Base-by-base conservation (phyloP, 2,888 invertebrate genomes). In the Meiosimyza platycephala region DNA sequence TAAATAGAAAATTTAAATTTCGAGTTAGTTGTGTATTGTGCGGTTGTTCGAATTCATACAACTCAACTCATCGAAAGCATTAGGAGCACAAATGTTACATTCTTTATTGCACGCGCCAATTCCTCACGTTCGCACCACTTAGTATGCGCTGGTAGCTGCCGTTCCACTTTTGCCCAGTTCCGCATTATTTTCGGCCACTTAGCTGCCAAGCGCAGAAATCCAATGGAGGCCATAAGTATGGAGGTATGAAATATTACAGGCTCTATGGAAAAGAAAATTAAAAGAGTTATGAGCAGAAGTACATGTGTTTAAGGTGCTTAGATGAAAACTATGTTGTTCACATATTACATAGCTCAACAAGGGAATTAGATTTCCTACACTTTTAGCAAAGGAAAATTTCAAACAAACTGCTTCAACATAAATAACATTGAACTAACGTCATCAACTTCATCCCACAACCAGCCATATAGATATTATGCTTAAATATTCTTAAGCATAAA, bases 171-270 rank as follows among this genome's bases (percentile, higher is more conserved):
- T 22, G 80, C 78, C 87, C 86, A 86, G 28, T 79, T 80, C 0
- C 73, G 73, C 87, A 86, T 86, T 15, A 86, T 65, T 4, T 71
- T 33, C 0, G 85, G 86, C 86, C 87, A 86, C 18, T 81, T 78
- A 5, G 71, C 73, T 1, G 86, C 85, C 77, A 87, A 72, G 1
- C 80, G 85, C 55, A 90, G 80, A 76, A 90, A 90, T 2, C 76
- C 78, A 65, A 80, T 73, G 18, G 82, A 77, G 1, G 81, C 83
- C 67, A 81, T 69, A 16, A 84, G 71, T 69, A 83, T 83, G 57
- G 82, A 80, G 28, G 78, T 75, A 59, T 84, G 83, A 73, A 87
- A 87, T 47, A 87, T 80, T 40, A 86, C 77, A 2, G 86, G 85
- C 54, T 86, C 87, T 86, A 75, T 6, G 40, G 9, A 40, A 9